Percentiles rank a stretch among this genome's conserved stretches.
Evolutionary conservation across 2,888 invertebrate species (phyloP).

Genomic region (Barypeithes pellucidus): DNA sequence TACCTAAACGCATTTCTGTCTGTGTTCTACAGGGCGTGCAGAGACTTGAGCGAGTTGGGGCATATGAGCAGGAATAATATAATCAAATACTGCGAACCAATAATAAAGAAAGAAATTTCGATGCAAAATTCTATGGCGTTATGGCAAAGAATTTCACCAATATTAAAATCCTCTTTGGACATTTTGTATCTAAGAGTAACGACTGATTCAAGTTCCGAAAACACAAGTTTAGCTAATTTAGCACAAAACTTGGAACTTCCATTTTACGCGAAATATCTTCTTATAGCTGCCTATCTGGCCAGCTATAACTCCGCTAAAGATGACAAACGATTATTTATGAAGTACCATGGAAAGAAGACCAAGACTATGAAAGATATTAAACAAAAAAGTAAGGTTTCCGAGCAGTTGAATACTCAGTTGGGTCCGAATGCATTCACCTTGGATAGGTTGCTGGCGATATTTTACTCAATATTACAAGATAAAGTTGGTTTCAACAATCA

Average conservation of each 20-base stretch:
- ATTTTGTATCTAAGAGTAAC: slow-evolving; percentile 82
- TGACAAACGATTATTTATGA: slow-evolving; percentile 90
- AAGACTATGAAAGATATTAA: slow-evolving; percentile 77
- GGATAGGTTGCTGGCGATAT: slow-evolving; percentile 64
- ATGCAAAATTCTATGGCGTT: slow-evolving; percentile 79
- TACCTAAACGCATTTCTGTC: slow-evolving; percentile 88
- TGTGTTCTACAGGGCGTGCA: slow-evolving; percentile 88
- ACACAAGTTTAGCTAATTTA: slow-evolving; percentile 64
- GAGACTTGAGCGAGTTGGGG: slow-evolving; percentile 88
- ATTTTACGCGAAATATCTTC: slow-evolving; percentile 90
- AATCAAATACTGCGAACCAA: slow-evolving; percentile 84
- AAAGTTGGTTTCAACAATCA: slow-evolving; percentile 90
- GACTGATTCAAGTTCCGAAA: slow-evolving; percentile 52
- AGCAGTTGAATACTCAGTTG: slow-evolving; percentile 78
- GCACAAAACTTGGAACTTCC: slow-evolving; percentile 86
- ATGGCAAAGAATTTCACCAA: slow-evolving; percentile 87
- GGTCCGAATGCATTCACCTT: slow-evolving; percentile 81
- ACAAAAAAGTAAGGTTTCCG: slow-evolving; percentile 75
- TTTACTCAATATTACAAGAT: slow-evolving; percentile 80
- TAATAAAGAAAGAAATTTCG: slow-evolving; percentile 78
- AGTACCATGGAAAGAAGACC: slow-evolving; percentile 82
- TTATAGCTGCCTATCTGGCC: slow-evolving; percentile 93
- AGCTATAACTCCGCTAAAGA: slow-evolving; percentile 93
- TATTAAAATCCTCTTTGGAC: slow-evolving; percentile 82
- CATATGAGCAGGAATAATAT: slow-evolving; percentile 87